phyloP scores from a whole-genome alignment of 1,140 invertebrate genomes.

The Tribolium madens region DNA sequence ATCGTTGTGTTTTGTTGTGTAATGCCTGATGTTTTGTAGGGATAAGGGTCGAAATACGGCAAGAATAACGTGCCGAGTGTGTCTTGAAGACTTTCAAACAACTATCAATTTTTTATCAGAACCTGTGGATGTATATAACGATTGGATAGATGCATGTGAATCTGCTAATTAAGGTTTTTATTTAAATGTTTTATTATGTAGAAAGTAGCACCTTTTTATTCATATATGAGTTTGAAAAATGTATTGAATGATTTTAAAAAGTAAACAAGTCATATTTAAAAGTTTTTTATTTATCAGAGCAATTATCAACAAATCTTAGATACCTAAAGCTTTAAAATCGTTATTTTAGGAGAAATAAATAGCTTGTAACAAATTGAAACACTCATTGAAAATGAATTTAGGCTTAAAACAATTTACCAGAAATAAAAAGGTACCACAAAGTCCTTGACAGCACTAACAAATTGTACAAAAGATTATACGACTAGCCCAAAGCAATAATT shows the following conservation, averaged over 20 bases:
- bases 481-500: constrained; percentile 57
- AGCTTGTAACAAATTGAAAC: constrained; percentile 42
- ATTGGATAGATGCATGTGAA: constrained; percentile 99
- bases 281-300: constrained; percentile 39
- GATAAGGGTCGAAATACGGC: constrained; percentile 94
- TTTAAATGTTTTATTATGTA: background rate
- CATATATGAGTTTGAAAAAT: background rate
- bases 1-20: background rate
- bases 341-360: constrained; percentile 38
- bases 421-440: constrained; percentile 44
- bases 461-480: constrained; percentile 52
- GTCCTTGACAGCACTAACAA: constrained; percentile 18
- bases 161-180: constrained; percentile 77
- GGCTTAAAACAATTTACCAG: background rate
- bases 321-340: constrained; percentile 44
- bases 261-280: background rate
- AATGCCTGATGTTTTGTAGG: constrained; percentile 74
- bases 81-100: constrained; percentile 97
- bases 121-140: constrained; percentile 98
- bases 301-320: constrained; percentile 44
- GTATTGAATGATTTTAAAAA: background rate
- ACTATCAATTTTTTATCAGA: constrained; percentile 97
- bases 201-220: background rate
- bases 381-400: constrained; percentile 32
- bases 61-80: constrained; percentile 93